These are phyloP conservation scores for Rhynchotus rufescens DNA, from an alignment of 2,797 vertebrate genomes.

Conservation along the genomic window DNA sequence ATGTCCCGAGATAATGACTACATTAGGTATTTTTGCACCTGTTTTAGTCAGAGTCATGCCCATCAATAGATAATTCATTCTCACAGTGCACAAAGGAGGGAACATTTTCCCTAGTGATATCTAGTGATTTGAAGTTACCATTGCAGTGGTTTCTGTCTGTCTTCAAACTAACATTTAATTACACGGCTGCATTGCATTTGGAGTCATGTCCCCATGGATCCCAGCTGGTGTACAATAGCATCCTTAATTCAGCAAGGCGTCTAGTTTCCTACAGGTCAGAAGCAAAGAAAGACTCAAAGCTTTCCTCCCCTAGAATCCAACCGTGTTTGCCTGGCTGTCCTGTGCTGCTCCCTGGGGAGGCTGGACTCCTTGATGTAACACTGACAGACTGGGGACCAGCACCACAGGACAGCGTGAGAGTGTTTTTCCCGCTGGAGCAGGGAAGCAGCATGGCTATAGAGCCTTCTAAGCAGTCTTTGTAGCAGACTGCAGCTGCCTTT, in stretches of 20 bases:
- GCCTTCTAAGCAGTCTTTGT: slow-evolving; percentile 33
- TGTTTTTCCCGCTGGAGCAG: slow-evolving; percentile 36
- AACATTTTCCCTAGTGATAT: neutral
- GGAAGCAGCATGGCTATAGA: slow-evolving; percentile 8
- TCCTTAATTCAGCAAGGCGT: neutral
- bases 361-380: neutral
- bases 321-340: neutral
- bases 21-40: slow-evolving; percentile 56
- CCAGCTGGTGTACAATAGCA: neutral
- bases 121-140: neutral
- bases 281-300: neutral
- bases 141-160: neutral
- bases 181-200: neutral
- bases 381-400: neutral
- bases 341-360: slow-evolving; percentile 35
- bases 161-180: slow-evolving; percentile 8
- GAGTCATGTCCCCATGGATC: neutral
- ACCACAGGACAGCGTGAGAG: slow-evolving; percentile 41
- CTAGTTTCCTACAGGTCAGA: neutral
- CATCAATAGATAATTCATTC: slow-evolving; percentile 58
- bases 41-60: slow-evolving; percentile 43
- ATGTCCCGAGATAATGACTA: slow-evolving; percentile 44
- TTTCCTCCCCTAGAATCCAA: slow-evolving; percentile 13
- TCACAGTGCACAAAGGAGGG: neutral
- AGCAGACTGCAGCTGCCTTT: neutral